Percentiles rank a stretch among this genome's conserved stretches.
Conservation (phyloP, 2,888 invertebrate species). For the Hemaris fuciformis region DNA sequence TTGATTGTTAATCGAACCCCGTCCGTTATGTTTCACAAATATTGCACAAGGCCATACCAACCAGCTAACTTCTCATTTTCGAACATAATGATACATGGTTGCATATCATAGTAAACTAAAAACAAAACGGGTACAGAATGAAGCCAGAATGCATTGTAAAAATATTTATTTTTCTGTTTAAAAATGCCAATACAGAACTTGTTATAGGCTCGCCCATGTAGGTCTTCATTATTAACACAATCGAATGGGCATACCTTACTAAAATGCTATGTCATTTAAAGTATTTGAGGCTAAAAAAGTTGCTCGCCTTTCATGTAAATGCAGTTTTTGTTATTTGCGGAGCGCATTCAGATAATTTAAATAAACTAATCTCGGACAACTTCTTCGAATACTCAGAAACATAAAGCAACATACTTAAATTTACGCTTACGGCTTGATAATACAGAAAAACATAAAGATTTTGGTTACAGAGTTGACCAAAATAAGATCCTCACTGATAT, state of each 20-base stretch:
- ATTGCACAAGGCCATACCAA: not conserved
- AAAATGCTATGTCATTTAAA: not conserved
- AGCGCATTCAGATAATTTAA: not conserved
- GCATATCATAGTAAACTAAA: not conserved
- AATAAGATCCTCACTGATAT: too few species aligned
- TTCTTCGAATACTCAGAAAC: not conserved
- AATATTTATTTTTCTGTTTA: not conserved
- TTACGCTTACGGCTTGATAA: too few species aligned
- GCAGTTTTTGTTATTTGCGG: not conserved
- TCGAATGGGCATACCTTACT: not conserved
- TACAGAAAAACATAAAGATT: too few species aligned
- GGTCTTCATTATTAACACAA: conserved; percentile 7
- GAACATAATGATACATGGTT: not conserved
- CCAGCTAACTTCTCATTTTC: not conserved
- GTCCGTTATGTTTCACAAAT: not conserved
- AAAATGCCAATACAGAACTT: not conserved
- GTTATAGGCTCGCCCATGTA: not conserved
- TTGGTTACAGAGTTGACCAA: too few species aligned
- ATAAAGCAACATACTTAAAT: not conserved
- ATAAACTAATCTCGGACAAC: not conserved
- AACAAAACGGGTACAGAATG: not conserved
- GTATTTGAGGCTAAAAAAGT: not conserved
- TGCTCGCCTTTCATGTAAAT: not conserved
- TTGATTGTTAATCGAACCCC: not conserved
- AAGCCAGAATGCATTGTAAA: not conserved